These are phyloP conservation scores for Pristionchus exspectatus DNA, from an alignment of 2,888 invertebrate genomes.

Conservation along the genomic window DNA sequence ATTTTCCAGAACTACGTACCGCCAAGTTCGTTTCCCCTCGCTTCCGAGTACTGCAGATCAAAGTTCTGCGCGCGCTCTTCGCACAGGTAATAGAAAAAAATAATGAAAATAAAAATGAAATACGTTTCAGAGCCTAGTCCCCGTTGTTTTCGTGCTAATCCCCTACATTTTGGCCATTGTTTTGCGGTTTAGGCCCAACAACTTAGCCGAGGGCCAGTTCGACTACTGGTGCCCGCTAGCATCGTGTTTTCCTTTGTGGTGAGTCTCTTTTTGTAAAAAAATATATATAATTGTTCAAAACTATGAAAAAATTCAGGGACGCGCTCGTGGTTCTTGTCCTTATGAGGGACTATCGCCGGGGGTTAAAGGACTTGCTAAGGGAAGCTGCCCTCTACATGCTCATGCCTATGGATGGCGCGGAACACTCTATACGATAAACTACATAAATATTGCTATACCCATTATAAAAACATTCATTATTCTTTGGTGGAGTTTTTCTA, in stretches of 20 bases:
- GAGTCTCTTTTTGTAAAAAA: neutral
- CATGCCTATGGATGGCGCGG: neutral
- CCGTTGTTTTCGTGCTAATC: neutral
- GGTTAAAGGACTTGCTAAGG: neutral
- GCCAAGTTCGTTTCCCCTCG: neutral
- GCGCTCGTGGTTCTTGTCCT: neutral
- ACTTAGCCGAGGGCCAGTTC: neutral
- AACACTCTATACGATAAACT: neutral
- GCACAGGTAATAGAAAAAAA: neutral
- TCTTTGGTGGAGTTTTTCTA: no score
- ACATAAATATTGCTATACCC: no score
- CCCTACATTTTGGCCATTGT: neutral
- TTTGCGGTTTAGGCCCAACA: neutral
- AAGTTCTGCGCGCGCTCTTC: neutral
- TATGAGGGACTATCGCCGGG: neutral
- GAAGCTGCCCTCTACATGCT: neutral
- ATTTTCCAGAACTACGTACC: neutral
- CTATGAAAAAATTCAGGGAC: neutral
- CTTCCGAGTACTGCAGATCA: neutral
- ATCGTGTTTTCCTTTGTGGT: neutral
- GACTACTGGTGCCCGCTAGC: slow-evolving; percentile 13
- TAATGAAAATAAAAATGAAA: neutral
- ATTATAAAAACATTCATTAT: no score
- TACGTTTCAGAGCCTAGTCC: neutral
- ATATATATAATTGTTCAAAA: no score